A percentile compares a stretch with the other conserved stretches of the same genome.
phyloP scores from a whole-genome alignment of 2,113 vertebrate species.

The Aix galericulata region DNA sequence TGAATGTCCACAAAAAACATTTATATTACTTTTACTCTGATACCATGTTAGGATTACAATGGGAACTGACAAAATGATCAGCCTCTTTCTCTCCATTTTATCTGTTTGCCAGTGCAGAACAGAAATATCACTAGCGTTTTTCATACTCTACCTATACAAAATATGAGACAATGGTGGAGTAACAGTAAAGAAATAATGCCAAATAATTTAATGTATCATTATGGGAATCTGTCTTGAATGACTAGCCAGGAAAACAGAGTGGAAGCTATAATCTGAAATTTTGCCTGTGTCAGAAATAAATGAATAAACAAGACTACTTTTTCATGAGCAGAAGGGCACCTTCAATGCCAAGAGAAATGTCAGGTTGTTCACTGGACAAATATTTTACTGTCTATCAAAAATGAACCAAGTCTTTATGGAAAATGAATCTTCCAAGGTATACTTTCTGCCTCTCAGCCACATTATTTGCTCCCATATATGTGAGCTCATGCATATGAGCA shows the following conservation, averaged over 20 bases:
- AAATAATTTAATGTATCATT: conserved; percentile 19
- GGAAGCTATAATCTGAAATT: not conserved
- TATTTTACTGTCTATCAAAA: conserved; percentile 25
- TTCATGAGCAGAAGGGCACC: not conserved
- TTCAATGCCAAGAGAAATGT: not conserved
- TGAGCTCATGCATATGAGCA: not conserved
- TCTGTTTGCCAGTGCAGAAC: not conserved
- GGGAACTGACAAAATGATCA: not conserved
- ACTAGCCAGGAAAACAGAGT: not conserved
- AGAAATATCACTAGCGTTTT: not conserved
- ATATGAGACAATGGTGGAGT: conserved; percentile 21
- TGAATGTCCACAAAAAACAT: not conserved
- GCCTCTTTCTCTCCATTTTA: not conserved
- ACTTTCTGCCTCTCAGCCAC: not conserved
- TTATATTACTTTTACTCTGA: not conserved
- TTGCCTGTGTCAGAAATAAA: conserved; percentile 7
- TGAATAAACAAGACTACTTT: conserved; percentile 24
- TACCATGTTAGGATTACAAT: not conserved
- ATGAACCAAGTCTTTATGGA: not conserved
- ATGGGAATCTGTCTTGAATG: conserved; percentile 3
- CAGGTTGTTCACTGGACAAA: not conserved
- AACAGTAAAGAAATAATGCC: conserved; percentile 50
- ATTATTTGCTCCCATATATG: not conserved
- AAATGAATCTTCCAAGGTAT: not conserved
- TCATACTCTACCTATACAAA: not conserved